Conservation (phyloP, 2,888 invertebrate genomes). For the Choristoneura rosaceana region DNA sequence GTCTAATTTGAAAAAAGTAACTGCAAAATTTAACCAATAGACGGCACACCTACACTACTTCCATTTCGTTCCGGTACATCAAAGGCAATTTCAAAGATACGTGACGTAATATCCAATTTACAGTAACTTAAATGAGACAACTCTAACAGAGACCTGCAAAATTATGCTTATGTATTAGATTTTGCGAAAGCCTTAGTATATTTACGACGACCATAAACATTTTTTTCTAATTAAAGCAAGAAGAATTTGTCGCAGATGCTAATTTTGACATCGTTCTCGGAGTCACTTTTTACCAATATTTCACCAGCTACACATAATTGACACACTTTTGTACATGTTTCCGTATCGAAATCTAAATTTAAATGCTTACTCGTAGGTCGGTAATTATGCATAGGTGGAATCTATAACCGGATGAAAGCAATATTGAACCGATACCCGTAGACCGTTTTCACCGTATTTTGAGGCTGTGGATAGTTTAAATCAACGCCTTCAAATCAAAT, state of each 20-base stretch:
- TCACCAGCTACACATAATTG: conserved; percentile 40
- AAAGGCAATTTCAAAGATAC: conserved; percentile 35
- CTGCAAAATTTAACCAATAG: conserved; percentile 29
- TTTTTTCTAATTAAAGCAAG: conserved; percentile 38
- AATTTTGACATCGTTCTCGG: conserved; percentile 41
- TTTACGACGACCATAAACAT: conserved; percentile 23
- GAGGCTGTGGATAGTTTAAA: conserved; percentile 22
- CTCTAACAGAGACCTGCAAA: conserved; percentile 12
- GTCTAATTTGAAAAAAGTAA: conserved; percentile 20
- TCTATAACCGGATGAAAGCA: conserved; percentile 34
- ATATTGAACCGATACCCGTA: conserved; percentile 29
- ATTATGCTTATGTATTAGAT: conserved; percentile 5
- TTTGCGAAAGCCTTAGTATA: conserved; percentile 20
- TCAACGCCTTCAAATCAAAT: conserved; percentile 27
- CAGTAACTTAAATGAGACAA: conserved; percentile 27
- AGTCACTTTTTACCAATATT: conserved; percentile 40
- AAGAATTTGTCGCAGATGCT: conserved; percentile 33
- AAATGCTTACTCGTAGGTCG: conserved; percentile 29
- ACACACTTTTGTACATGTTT: conserved; percentile 34
- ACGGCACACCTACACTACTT: background rate
- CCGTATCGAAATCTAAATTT: conserved; percentile 39
- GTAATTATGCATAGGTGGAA: conserved; percentile 30
- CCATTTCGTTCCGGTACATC: conserved; percentile 39
- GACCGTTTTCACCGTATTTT: conserved; percentile 13
- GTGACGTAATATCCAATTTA: conserved; percentile 40